Percentiles rank a stretch among this genome's conserved stretches.
Conservation (phyloP, 2,888 invertebrate genomes). For the Melinaea menophilus region DNA sequence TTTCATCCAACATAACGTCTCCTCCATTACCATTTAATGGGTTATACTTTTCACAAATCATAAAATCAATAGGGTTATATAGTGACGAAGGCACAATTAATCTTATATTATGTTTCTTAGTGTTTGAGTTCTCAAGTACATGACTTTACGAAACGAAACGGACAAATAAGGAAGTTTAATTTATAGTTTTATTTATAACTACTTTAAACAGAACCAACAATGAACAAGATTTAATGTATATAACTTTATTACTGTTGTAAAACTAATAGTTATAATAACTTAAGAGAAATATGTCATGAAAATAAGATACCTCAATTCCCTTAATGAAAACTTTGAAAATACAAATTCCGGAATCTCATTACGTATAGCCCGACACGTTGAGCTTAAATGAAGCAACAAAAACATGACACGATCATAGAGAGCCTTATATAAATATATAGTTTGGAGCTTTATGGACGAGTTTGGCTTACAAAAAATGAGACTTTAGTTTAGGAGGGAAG, state of each 20-base stretch:
- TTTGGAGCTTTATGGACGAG: slow-evolving; percentile 24
- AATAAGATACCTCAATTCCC: no score
- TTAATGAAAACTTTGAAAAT: neutral
- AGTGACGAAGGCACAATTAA: neutral
- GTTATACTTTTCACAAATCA: neutral
- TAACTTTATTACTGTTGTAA: no score
- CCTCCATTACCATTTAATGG: slow-evolving; percentile 42
- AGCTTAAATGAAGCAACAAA: slow-evolving; percentile 36
- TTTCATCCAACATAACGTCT: slow-evolving; percentile 43
- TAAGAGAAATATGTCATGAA: no score
- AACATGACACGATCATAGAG: slow-evolving; percentile 31
- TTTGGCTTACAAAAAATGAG: slow-evolving; percentile 23
- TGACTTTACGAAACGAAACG: no score
- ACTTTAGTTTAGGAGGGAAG: slow-evolving; percentile 16
- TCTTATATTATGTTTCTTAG: no score
- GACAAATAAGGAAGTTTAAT: no score
- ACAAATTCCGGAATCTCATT: neutral
- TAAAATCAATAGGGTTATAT: neutral
- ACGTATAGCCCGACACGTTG: slow-evolving; percentile 14
- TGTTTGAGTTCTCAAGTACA: no score
- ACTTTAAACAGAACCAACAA: no score
- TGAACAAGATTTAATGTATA: no score
- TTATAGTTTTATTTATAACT: no score
- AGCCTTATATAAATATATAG: no score
- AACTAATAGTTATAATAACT: no score